A percentile compares a stretch with the other conserved stretches of the same genome.
Conservation (phyloP, 2,113 vertebrate genomes). For the Hiodon alosoides region DNA sequence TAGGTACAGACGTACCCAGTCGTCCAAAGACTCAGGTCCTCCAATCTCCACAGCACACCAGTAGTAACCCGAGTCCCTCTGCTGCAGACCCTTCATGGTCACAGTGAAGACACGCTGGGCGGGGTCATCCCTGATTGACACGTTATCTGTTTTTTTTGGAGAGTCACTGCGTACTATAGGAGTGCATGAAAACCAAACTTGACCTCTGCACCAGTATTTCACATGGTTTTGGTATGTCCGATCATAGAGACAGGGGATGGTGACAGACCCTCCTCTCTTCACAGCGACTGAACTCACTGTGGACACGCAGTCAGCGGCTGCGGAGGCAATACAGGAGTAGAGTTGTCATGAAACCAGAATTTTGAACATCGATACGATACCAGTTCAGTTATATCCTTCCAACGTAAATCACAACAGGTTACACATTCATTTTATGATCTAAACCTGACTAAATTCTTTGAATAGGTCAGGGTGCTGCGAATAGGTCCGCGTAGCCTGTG, state of each 20-base stretch:
- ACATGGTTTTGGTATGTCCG: not conserved
- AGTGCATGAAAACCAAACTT: conserved; percentile 4
- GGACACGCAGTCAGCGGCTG: no score
- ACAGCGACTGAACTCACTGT: not conserved
- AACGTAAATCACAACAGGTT: no score
- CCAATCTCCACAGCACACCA: conserved; percentile 20
- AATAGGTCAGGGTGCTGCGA: no score
- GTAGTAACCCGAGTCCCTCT: not conserved
- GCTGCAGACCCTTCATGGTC: not conserved
- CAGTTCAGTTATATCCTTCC: no score
- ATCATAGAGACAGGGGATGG: no score
- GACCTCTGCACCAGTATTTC: conserved; percentile 19
- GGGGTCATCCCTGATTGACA: conserved; percentile 3
- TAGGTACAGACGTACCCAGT: not conserved
- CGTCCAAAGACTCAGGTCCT: not conserved
- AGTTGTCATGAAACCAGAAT: no score
- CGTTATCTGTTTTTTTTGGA: not conserved
- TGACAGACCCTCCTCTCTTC: not conserved
- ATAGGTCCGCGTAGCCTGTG: no score
- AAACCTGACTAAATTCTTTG: no score
- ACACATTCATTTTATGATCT: no score
- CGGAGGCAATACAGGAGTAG: no score
- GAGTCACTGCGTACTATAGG: not conserved
- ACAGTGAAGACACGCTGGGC: conserved; percentile 9
- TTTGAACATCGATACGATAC: no score